Conservation (phyloP, 1,140 invertebrate species). For the Odontomachus brunneus region DNA sequence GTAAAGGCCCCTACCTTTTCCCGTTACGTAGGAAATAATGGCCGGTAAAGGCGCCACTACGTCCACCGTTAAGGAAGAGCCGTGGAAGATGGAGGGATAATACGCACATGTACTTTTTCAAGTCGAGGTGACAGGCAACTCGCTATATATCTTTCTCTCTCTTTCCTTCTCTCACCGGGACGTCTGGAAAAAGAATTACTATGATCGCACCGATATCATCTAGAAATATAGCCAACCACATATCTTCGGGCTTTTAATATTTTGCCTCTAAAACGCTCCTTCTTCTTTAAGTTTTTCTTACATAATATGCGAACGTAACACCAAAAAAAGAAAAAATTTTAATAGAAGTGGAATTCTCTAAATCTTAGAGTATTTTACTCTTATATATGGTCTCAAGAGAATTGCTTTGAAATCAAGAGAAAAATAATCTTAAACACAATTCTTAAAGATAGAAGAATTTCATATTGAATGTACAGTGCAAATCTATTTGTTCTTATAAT, state of each 20-base stretch:
- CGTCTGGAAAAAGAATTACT: constrained; percentile 31
- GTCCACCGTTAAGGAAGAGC: constrained; percentile 49
- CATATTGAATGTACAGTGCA: too few relatives aligned
- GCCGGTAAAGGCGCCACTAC: constrained; percentile 42
- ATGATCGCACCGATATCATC: constrained; percentile 46
- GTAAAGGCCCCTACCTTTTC: constrained; percentile 25
- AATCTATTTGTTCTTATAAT: too few relatives aligned
- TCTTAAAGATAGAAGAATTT: too few relatives aligned
- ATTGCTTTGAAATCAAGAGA: too few relatives aligned
- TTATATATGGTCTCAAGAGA: too few relatives aligned
- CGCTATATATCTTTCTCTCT: constrained; percentile 27
- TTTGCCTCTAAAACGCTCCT: not conserved
- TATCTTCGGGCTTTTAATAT: constrained; percentile 26
- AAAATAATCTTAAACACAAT: too few relatives aligned
- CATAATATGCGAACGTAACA: not conserved
- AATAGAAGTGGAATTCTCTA: too few relatives aligned
- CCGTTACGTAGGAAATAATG: constrained; percentile 54
- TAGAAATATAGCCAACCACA: constrained; percentile 18
- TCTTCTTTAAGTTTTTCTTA: not conserved
- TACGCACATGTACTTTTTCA: constrained; percentile 43
- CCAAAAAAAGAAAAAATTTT: too few relatives aligned
- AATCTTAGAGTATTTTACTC: too few relatives aligned
- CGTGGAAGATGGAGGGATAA: constrained; percentile 41
- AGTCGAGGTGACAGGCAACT: constrained; percentile 6
- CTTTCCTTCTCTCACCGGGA: not conserved